Conservation (phyloP, 2,888 invertebrate genomes). For the Lumbricus terrestris region DNA sequence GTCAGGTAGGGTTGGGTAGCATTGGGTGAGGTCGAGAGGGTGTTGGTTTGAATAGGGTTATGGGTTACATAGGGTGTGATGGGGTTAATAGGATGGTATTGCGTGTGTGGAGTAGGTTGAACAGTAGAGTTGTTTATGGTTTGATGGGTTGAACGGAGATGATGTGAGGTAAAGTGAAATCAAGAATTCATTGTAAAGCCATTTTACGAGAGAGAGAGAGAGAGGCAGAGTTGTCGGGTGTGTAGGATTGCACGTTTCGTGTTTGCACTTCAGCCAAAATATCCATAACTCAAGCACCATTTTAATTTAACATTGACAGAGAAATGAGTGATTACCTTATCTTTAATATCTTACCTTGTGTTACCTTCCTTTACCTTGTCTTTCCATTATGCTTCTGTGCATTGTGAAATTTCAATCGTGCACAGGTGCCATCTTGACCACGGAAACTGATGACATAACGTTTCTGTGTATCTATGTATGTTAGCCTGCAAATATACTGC, state of each 20-base stretch:
- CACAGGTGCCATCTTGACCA: neutral
- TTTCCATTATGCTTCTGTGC: neutral
- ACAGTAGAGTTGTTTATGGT: too few relatives aligned
- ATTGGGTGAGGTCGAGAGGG: neutral
- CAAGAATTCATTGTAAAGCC: too few relatives aligned
- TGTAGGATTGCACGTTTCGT: too few relatives aligned
- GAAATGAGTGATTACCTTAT: neutral
- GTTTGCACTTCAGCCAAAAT: too few relatives aligned
- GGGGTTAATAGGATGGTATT: neutral
- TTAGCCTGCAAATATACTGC: slow-evolving; percentile 95
- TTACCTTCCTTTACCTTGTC: neutral
- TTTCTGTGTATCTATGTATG: too few relatives aligned
- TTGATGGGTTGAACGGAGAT: too few relatives aligned
- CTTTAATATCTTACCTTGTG: neutral
- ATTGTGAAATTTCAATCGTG: neutral
- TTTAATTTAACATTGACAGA: neutral
- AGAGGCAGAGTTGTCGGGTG: too few relatives aligned
- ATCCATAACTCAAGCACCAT: neutral
- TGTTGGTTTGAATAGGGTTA: neutral
- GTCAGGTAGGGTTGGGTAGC: neutral
- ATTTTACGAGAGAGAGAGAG: too few relatives aligned
- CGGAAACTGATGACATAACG: too few relatives aligned
- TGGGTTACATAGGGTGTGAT: neutral
- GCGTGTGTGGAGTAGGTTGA: too few relatives aligned
- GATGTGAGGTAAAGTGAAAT: too few relatives aligned